Percentiles rank a stretch among this genome's conserved stretches.
These are phyloP conservation scores for Orussus abietinus DNA, from an alignment of 1,140 invertebrate genomes.

Conservation along the genomic window DNA sequence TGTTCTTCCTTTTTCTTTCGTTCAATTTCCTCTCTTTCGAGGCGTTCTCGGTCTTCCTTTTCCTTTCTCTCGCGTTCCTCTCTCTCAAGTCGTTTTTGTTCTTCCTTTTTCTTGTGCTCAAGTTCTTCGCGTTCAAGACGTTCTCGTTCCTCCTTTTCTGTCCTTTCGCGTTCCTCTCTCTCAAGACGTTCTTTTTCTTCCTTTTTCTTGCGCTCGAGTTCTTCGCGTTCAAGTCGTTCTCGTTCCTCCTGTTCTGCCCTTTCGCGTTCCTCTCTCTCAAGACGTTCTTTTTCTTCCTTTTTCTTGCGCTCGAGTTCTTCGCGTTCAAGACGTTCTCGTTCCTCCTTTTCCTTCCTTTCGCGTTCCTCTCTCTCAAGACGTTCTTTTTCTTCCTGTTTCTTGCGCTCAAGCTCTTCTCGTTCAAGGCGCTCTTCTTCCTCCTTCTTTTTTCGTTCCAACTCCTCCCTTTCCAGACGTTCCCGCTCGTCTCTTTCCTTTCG, in stretches of 20 bases:
- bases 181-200: conserved; percentile 14
- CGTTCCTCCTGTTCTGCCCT: conserved; percentile 4
- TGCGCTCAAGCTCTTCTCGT: conserved; percentile 15
- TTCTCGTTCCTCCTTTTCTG: background rate
- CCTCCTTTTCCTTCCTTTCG: conserved; percentile 11
- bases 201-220: conserved; percentile 15
- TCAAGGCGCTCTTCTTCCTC: conserved; percentile 2
- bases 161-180: conserved; percentile 15
- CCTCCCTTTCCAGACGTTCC: conserved; percentile 5
- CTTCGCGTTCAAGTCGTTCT: conserved; percentile 4
- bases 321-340: background rate
- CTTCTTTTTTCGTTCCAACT: conserved; percentile 7
- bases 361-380: conserved; percentile 8
- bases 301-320: conserved; percentile 10
- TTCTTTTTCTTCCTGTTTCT: conserved; percentile 14
- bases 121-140: conserved; percentile 9
- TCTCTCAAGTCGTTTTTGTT: conserved; percentile 8
- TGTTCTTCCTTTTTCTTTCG: conserved; percentile 15
- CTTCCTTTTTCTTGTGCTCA: conserved; percentile 8
- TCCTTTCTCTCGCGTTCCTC: conserved; percentile 18
- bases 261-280: conserved; percentile 8
- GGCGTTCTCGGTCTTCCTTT: conserved; percentile 7
- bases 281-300: conserved; percentile 1
- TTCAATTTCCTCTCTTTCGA: conserved; percentile 12
- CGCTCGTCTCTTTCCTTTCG: background rate